Percentiles rank a stretch among this genome's conserved stretches.
Evolutionary conservation across 2,888 invertebrate genomes (phyloP).

Genomic region (Epinotia nisella): DNA sequence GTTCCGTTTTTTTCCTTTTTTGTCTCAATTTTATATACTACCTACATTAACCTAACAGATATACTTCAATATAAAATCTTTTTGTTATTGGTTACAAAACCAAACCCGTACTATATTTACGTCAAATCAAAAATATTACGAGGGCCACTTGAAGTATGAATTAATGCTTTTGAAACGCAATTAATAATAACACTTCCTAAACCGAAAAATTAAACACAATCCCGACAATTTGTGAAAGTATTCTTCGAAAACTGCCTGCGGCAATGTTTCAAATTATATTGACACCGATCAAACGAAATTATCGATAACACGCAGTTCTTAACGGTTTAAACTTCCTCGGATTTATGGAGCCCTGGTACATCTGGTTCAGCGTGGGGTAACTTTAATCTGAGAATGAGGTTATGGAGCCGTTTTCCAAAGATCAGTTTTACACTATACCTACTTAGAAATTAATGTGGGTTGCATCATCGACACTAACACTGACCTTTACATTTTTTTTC

Average conservation of each 20-base stretch:
- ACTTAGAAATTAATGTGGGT: too few relatives aligned
- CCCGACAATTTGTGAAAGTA: not conserved
- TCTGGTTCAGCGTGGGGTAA: not conserved
- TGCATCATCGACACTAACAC: too few relatives aligned
- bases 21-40: too few relatives aligned
- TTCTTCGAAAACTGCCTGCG: not conserved
- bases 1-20: too few relatives aligned
- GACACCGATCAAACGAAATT: conserved; percentile 24
- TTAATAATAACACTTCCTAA: conserved; percentile 5
- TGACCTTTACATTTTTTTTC: too few relatives aligned
- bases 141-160: not conserved
- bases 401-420: not conserved
- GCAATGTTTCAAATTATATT: conserved; percentile 20
- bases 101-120: too few relatives aligned
- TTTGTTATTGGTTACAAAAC: too few relatives aligned
- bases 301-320: conserved; percentile 10
- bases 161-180: not conserved
- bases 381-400: not conserved
- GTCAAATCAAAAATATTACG: too few relatives aligned
- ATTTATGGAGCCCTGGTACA: conserved; percentile 16
- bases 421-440: too few relatives aligned
- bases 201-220: conserved; percentile 1
- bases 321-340: conserved; percentile 13
- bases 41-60: too few relatives aligned
- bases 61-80: too few relatives aligned